Base-by-base conservation (phyloP, 1,140 invertebrate genomes). In the Drosophila suzukii region DNA sequence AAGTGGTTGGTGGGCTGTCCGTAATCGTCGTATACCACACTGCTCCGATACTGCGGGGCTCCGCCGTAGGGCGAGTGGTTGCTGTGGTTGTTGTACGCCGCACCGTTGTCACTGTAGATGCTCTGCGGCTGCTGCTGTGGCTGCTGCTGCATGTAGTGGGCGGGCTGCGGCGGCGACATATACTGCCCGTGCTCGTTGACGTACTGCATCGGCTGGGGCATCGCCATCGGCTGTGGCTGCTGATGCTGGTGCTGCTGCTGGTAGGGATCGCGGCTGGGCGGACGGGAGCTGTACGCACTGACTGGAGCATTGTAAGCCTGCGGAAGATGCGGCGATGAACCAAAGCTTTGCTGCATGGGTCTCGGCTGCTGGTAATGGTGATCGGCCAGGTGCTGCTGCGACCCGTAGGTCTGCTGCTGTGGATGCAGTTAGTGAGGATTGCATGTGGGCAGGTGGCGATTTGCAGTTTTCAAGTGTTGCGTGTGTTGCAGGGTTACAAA, bases 251-350 rank as follows among this genome's bases (percentile, higher is more conserved):
- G 73, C 56, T 82, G 75, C 53, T 91, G 91, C 53, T 90, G 85
- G 71, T 92, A 92, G 57, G 91, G 91, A 89, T 92, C 91, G 49
- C 91, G 90, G 59, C 91, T 92, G 17, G 91, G 86, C 46, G 91
- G 92, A 78, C 92, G 91, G 61, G 89, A 92, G 65, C 61, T 85
- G 78, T 78, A 91, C 39, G 84, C 65, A 66, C 81, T 85, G 61
- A 92, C 81, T 58, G 83, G 72, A 57, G 73, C 78, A 81, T 90
- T 75, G 88, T 83, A 85, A 90, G 79, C 71, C 76, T 93, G 91
- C 81, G 94, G 93, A 68, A 94, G 91, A 93, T 94, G 94, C 78
- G 94, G 94, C 71, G 94, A 93, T 78, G 94, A 94, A 66, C 94
- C 94, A 93, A 94, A 94, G 72, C 81, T 91, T 82, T 92, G 85